Evolutionary conservation across 2,888 invertebrate species (phyloP).

Genomic region (Xylota segnis): DNA sequence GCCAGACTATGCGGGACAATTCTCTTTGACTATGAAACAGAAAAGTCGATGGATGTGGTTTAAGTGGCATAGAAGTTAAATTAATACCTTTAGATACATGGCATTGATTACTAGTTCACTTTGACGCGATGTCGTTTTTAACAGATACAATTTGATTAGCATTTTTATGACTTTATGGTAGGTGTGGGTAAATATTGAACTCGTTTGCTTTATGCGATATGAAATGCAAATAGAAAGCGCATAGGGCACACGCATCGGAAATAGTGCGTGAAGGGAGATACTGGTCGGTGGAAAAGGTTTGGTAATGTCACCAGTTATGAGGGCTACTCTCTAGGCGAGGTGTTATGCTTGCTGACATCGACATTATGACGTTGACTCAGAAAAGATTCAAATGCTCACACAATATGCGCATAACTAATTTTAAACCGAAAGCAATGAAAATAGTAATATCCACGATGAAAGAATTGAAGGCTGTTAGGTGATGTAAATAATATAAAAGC

Average conservation of each 20-base stretch:
- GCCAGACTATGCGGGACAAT: background rate
- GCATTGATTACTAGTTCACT: constrained; percentile 35
- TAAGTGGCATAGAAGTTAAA: constrained; percentile 41
- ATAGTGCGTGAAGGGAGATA: constrained; percentile 14
- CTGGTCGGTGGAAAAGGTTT: background rate
- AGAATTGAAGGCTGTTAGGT: too few species aligned
- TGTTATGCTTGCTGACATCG: too few species aligned
- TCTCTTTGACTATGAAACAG: background rate
- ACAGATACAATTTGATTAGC: constrained; percentile 26
- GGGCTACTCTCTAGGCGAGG: too few species aligned
- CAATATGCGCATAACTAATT: too few species aligned
- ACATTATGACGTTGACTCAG: too few species aligned
- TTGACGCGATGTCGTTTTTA: background rate
- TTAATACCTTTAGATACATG: constrained; percentile 12
- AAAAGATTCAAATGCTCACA: too few species aligned
- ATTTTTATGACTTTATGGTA: constrained; percentile 24
- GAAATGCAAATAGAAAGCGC: constrained; percentile 40
- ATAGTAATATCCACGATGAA: too few species aligned
- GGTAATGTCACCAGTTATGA: too few species aligned
- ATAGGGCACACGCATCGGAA: background rate
- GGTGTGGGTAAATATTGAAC: constrained; percentile 14
- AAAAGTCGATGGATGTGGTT: constrained; percentile 43
- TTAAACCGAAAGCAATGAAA: too few species aligned
- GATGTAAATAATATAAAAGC: too few species aligned
- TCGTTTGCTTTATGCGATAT: constrained; percentile 17